Evolutionary conservation across 1,140 invertebrate genomes (phyloP).

Genomic region (Musca domestica): DNA sequence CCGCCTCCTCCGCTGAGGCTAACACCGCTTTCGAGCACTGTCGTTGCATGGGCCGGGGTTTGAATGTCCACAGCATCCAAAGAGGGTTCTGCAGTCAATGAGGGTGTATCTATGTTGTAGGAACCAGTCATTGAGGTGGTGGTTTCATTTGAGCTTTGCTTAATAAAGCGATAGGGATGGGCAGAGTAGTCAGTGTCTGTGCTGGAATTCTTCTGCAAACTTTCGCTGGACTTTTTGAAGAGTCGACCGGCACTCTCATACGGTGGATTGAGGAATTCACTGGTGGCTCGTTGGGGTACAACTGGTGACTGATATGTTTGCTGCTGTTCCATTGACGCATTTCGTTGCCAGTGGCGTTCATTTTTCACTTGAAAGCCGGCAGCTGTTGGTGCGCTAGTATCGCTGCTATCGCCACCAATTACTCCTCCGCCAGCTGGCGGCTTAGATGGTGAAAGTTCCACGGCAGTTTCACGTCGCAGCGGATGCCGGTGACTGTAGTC

Average conservation of each 20-base stretch:
- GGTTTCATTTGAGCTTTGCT: slow-evolving; percentile 53
- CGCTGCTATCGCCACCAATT: slow-evolving; percentile 32
- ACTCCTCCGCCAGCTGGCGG: slow-evolving; percentile 41
- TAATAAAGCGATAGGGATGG: slow-evolving; percentile 52
- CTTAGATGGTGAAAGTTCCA: slow-evolving; percentile 52
- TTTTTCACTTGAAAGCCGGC: slow-evolving; percentile 43
- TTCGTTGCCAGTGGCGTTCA: slow-evolving; percentile 48
- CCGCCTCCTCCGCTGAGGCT: slow-evolving; percentile 11
- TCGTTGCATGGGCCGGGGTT: slow-evolving; percentile 2
- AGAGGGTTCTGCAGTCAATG: slow-evolving; percentile 48
- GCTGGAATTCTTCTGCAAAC: slow-evolving; percentile 52
- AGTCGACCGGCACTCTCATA: slow-evolving; percentile 43
- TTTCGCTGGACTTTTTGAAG: slow-evolving; percentile 52
- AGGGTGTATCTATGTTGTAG: slow-evolving; percentile 52
- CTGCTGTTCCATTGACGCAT: slow-evolving; percentile 49
- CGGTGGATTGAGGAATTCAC: slow-evolving; percentile 49
- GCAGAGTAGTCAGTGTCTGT: slow-evolving; percentile 53
- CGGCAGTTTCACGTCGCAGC: slow-evolving; percentile 49
- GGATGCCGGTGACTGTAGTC: slow-evolving; percentile 51
- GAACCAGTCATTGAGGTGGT: slow-evolving; percentile 52
- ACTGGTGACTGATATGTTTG: slow-evolving; percentile 41
- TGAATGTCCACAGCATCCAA: slow-evolving; percentile 42
- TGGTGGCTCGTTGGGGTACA: slow-evolving; percentile 44
- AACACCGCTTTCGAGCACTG: slow-evolving; percentile 21
- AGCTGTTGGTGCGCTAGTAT: slow-evolving; percentile 21